Evolutionary conservation across 2,113 vertebrate species (phyloP), one percentile per base, ranked within the genome.

Genomic region (Seriola aureovittata): DNA sequence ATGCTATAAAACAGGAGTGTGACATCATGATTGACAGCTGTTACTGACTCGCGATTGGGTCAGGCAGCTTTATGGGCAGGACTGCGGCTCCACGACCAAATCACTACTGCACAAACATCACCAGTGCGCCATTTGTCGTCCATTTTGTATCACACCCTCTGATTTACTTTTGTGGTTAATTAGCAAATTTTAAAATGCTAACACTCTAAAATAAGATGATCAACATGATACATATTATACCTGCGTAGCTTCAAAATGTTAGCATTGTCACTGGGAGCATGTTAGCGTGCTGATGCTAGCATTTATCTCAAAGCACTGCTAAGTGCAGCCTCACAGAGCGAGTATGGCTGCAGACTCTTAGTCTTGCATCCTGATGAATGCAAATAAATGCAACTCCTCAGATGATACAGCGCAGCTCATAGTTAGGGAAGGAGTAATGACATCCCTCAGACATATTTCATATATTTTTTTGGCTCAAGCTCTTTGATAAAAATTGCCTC

Each of bases 401-500:
- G 25, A 59, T 67, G 32, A 42, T n/a, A 74, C 52, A 11, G 32
- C 11, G 4, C 21, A 63, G 57, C 46, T 6, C 23, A 9, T 64
- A 38, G 23, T 42, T 17, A 46, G 25, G 13, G 40, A 69, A 63
- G 13, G 19, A 46, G 44, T 69, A 54, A 36, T 55, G 29, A 48
- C 32, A 65, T 19, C 4, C 42, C 36, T 17, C 36, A 58, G 23
- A 58, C 16, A 71, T 58, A 42, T 54, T 42, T 42, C 36, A 25
- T n/a, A 70, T 21, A 59, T 36, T 11, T 38, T 29, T 32, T 16
- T 69, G 8, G 71, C 17, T 40, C 1, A 2, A 69, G n/a, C 44
- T 54, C n/a, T 82, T 63, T 70, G 12, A 59, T 71, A 8, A 66
- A 34, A 66, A 34, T 58, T 65, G 50, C 54, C 62, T 67, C 74